A percentile compares a stretch with the other conserved stretches of the same genome.
These are phyloP conservation scores for Cydia fagiglandana DNA, from an alignment of 1,140 invertebrate genomes.

Conservation along the genomic window DNA sequence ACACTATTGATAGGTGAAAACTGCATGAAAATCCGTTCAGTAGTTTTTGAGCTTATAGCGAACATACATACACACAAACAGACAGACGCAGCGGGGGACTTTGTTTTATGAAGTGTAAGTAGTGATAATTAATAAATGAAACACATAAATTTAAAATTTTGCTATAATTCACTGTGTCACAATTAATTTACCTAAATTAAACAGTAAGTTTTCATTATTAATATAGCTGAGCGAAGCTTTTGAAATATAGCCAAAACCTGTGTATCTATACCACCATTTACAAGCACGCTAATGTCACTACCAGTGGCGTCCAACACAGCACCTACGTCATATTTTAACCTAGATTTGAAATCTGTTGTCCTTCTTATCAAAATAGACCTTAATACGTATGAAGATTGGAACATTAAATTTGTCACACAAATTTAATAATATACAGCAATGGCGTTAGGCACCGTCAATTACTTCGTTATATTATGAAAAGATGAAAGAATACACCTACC, in stretches of 20 bases:
- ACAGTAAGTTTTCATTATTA: conserved; percentile 56
- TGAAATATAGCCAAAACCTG: conserved; percentile 70
- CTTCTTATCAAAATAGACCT: conserved; percentile 43
- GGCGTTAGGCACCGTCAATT: background rate
- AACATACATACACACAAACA: no score
- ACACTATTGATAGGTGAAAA: no score
- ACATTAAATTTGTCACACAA: conserved; percentile 5
- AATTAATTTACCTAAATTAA: conserved; percentile 49
- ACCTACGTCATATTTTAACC: conserved; percentile 60
- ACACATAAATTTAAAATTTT: background rate
- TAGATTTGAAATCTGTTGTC: conserved; percentile 51
- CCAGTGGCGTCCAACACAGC: conserved; percentile 66
- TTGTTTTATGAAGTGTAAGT: no score
- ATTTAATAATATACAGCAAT: background rate
- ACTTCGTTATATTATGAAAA: background rate
- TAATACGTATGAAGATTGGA: background rate
- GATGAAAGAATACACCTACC: background rate
- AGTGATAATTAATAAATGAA: background rate
- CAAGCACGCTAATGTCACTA: conserved; percentile 65
- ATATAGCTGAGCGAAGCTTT: conserved; percentile 63
- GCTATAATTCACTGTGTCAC: conserved; percentile 36
- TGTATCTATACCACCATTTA: conserved; percentile 49
- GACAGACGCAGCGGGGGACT: no score
- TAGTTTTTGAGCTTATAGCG: no score
- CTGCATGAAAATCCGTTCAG: no score